Base-by-base conservation (phyloP, 2,888 invertebrate genomes). In the Neoitamus cyanurus region DNA sequence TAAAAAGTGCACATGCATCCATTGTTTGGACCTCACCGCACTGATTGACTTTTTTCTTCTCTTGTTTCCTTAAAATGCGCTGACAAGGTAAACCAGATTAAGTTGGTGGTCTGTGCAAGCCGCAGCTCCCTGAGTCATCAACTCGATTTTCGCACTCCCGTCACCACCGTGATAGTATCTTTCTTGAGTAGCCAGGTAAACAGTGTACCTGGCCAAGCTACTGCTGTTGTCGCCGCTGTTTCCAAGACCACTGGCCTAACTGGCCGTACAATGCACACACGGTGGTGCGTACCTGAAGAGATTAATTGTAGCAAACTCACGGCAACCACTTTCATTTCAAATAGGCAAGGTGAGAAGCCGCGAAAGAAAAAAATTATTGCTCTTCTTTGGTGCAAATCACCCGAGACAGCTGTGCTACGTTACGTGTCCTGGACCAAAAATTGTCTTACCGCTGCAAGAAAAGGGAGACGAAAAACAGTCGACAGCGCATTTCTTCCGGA, bases 41-140 rank as follows among this genome's bases (percentile, higher is more conserved):
- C n/a, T 42, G 42, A 42, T 58, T 25, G 9, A 58, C 2, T n/a
- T 46, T 46, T n/a, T 46, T n/a, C n/a, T n/a, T 46, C 4, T 46
- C 6, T 20, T 58, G 25, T 75, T 75, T 37, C 42, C 75, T 75
- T 75, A 75, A 75, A 75, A 75, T 75, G 28, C 42, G 37, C 42
- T 37, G 75, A 42, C 75, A 75, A 75, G 75, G 75, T 75, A 75
- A 75, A 42, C 75, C 42, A 75, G 75, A 75, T 75, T 75, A 42
- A 75, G 42, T 73, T 36, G 37, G 7, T n/a, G 20, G 72, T 72
- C 31, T 72, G 72, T 15, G 34, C 1, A n/a, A 37, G 11, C 70
- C 28, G 73, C 34, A 34, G 9, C 25, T 58, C 58, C 58, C 58
- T 58, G 58, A 58, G 58, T 58, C 58, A 58, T 58, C 58, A 58